Evolutionary conservation across 2,113 vertebrate species (phyloP).

Genomic region (Barnardius zonarius): DNA sequence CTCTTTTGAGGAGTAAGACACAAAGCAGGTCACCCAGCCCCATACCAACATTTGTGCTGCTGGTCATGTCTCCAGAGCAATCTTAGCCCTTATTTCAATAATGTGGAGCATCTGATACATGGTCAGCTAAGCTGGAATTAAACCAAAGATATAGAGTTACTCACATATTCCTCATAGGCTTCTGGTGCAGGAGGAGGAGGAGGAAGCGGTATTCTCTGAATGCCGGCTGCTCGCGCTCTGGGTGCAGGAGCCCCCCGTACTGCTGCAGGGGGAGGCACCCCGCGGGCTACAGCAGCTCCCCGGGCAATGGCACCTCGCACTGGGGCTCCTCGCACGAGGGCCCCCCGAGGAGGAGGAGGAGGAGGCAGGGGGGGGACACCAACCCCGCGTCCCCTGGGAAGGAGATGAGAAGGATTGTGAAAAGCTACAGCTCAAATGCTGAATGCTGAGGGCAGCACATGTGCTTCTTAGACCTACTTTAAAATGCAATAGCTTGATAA

Average conservation of each 20-base stretch:
- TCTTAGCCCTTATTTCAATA: background rate
- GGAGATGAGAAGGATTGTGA: background rate
- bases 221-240: slow-evolving; percentile 83
- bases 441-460: background rate
- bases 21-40: background rate
- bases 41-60: background rate
- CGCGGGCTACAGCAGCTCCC: slow-evolving; percentile 82
- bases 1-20: background rate
- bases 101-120: accelerated
- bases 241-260: slow-evolving; percentile 78
- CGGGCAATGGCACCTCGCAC: slow-evolving; percentile 82
- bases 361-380: slow-evolving; percentile 71
- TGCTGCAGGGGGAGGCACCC: slow-evolving; percentile 80
- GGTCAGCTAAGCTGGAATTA: background rate
- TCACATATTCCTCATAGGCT: slow-evolving; percentile 91
- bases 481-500: background rate
- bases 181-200: slow-evolving; percentile 81
- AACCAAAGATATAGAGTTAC: background rate
- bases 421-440: background rate
- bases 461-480: background rate
- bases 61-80: background rate
- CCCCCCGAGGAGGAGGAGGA: slow-evolving; percentile 77
- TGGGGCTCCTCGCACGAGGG: slow-evolving; percentile 82
- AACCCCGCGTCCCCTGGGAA: slow-evolving; percentile 86
- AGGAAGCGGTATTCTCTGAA: slow-evolving; percentile 88